phyloP scores from a whole-genome alignment of 2,113 vertebrate species.

The Ginglymostoma cirratum region DNA sequence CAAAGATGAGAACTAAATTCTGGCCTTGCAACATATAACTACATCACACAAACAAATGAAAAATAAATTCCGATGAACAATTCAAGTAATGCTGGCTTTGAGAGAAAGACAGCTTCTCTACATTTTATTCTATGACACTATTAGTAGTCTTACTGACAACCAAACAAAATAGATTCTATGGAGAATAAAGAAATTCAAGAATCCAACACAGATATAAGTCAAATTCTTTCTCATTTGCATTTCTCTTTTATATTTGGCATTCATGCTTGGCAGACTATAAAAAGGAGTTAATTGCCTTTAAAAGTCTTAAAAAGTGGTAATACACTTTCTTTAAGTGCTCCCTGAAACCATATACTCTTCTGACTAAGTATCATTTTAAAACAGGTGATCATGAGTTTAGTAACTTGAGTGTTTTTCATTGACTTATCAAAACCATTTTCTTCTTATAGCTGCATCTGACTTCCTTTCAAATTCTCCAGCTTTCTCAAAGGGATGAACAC shows the following conservation, averaged over 20 bases:
- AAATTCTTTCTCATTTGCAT: background rate
- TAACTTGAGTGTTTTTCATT: background rate
- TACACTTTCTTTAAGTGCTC: conserved; percentile 26
- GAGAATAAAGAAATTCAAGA: background rate
- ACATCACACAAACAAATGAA: background rate
- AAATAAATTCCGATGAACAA: background rate
- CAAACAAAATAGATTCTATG: background rate
- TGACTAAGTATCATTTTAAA: conserved; percentile 14
- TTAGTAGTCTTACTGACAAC: background rate
- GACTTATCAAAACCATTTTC: conserved; percentile 21
- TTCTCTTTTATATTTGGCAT: conserved; percentile 5
- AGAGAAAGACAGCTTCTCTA: background rate
- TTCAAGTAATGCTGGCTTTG: background rate
- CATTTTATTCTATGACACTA: background rate
- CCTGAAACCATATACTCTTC: background rate
- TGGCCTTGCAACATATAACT: background rate
- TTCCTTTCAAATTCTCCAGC: background rate
- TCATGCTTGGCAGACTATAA: background rate
- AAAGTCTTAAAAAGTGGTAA: conserved; percentile 8
- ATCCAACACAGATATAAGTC: background rate
- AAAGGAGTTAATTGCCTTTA: conserved; percentile 8
- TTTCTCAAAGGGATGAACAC: background rate
- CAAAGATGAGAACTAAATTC: background rate
- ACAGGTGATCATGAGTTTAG: conserved; percentile 23
- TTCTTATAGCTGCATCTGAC: background rate